Evolutionary conservation across 2,888 invertebrate species (phyloP).

Genomic region (Strigamia maritima): DNA sequence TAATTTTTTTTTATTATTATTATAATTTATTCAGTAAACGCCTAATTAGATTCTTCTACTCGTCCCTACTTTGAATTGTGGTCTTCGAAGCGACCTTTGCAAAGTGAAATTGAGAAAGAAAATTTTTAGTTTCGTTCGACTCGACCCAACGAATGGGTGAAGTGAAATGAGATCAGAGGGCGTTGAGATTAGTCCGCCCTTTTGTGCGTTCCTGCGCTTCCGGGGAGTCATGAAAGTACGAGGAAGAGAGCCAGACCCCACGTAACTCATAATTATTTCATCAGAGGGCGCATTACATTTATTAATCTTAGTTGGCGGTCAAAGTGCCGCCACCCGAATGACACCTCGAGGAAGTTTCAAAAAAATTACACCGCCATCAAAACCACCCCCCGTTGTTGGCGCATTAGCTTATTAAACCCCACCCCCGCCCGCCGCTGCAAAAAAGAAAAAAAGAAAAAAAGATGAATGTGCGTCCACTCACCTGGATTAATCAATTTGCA

Average conservation of each 20-base stretch:
- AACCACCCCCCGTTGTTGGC: conserved; percentile 9
- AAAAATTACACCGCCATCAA: conserved; percentile 10
- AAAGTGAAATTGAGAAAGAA: background rate
- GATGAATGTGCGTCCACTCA: conserved; percentile 9
- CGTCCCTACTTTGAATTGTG: background rate
- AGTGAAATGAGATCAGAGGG: background rate
- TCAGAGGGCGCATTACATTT: conserved; percentile 23
- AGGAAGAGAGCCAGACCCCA: conserved; percentile 10
- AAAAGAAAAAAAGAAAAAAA: background rate
- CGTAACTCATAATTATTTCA: conserved; percentile 19
- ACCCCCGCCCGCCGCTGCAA: background rate
- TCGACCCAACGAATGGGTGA: background rate
- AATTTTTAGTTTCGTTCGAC: background rate
- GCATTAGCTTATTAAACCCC: conserved; percentile 19
- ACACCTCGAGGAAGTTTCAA: conserved; percentile 16
- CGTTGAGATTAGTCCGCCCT: conserved; percentile 18
- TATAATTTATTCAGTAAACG: too few species aligned
- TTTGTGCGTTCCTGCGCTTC: conserved; percentile 8
- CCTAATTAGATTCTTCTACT: background rate
- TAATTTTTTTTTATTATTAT: too few species aligned
- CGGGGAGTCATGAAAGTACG: conserved; percentile 13
- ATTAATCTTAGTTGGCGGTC: conserved; percentile 23
- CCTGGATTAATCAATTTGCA: conserved; percentile 2
- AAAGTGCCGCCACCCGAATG: conserved; percentile 19
- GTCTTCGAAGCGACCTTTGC: background rate